Evolutionary conservation across 2,888 invertebrate genomes (phyloP), one percentile per base, ranked within the genome.

Genomic region (Orthonychiurus folsomi): DNA sequence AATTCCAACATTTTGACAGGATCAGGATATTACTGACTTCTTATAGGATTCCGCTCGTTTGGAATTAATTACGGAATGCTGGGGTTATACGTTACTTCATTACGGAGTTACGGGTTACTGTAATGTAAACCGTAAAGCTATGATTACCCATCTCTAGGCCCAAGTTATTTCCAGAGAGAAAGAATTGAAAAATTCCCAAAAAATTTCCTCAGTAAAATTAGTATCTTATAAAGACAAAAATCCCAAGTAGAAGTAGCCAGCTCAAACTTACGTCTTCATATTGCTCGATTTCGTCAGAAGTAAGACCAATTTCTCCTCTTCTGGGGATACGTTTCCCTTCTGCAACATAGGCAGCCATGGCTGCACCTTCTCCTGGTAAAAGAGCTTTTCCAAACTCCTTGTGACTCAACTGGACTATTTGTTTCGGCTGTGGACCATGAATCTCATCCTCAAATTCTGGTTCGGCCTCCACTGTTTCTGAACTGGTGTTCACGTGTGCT

Each of bases 341-440:
- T 0, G 95, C 95, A 15, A 99, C 95, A 77, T 87, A 99, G 0
- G 97, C 96, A 1, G 99, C 99, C 97, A 99, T 99, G 2, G 97
- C 99, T 50, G 96, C 97, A 74, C 93, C 97, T 82, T 99, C 99
- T 61, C 96, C 96, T 0, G 96, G 96, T 73, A 99, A 79, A 75
- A 99, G 79, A 37, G 97, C 96, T 76, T 92, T 87, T 3, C 92
- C 93, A 78, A 89, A 90, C 76, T 93, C 93, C 77, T 86, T 87
- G 62, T 84, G 84, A 3, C 86, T 85, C 2, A 89, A 76, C 1
- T 85, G 83, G 1, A 85, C 83, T 37, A 86, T 85, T n/a, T 85
- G 81, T 69, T 86, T 85, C 52, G 85, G 82, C 25, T 83, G 80
- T 2, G 88, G 88, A 0, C 87, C 88, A 20, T 87, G 79, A 2